phyloP scores from a whole-genome alignment of 2,888 invertebrate species.

The Tinea semifulvella region DNA sequence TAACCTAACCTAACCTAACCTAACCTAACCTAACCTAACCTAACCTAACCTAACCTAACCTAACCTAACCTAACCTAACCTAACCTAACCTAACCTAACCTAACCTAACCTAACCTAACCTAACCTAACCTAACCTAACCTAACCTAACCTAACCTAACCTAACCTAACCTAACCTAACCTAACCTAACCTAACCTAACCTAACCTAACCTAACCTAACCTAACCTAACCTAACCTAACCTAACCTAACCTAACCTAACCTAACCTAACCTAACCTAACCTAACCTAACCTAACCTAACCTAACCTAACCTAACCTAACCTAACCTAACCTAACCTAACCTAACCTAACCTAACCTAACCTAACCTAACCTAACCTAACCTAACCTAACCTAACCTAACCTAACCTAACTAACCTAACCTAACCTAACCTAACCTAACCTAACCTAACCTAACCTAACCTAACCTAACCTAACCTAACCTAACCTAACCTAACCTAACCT shows the following conservation, averaged over 20 bases:
- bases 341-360: conserved; percentile 14
- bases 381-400: conserved; percentile 15
- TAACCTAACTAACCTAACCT: conserved; percentile 15
- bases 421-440: conserved; percentile 14
- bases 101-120: no score
- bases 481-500: no score
- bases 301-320: conserved; percentile 14
- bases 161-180: conserved; percentile 18
- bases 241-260: conserved; percentile 18
- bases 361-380: conserved; percentile 14
- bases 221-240: conserved; percentile 20
- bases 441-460: conserved; percentile 14
- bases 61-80: no score
- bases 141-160: no score
- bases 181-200: conserved; percentile 18
- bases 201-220: conserved; percentile 20
- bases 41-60: conserved; percentile 24
- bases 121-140: no score
- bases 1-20: conserved; percentile 20
- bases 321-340: conserved; percentile 14
- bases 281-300: conserved; percentile 19
- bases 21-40: conserved; percentile 20
- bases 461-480: no score
- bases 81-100: no score
- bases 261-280: conserved; percentile 22